These are phyloP conservation scores for Clostera curtula DNA, from an alignment of 2,888 invertebrate genomes.

Conservation along the genomic window DNA sequence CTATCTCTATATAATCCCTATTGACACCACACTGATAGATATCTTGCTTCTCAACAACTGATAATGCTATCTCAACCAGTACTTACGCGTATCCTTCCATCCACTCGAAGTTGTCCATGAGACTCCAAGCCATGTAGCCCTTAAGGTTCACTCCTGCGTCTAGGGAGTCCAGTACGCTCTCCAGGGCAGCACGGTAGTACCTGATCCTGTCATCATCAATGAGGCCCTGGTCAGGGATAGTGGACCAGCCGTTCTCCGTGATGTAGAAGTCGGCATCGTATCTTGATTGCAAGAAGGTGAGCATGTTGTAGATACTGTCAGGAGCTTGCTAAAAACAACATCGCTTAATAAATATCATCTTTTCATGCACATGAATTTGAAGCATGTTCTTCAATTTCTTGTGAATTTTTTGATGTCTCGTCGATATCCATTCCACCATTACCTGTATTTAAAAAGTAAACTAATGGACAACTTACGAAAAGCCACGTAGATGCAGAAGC, in stretches of 20 bases:
- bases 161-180: slow-evolving; percentile 33
- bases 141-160: slow-evolving; percentile 48
- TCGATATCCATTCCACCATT: too few species aligned
- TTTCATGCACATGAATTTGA: too few species aligned
- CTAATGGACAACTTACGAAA: slow-evolving; percentile 31
- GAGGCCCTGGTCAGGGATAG: slow-evolving; percentile 29
- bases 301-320: slow-evolving; percentile 69
- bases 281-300: slow-evolving; percentile 59
- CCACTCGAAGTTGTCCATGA: slow-evolving; percentile 79
- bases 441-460: too few species aligned
- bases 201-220: slow-evolving; percentile 57
- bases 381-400: too few species aligned
- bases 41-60: too few species aligned
- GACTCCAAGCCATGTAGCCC: too few species aligned
- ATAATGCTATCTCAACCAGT: too few species aligned
- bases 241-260: slow-evolving; percentile 77
- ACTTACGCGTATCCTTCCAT: slow-evolving; percentile 59
- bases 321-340: slow-evolving; percentile 55
- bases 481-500: slow-evolving; percentile 39
- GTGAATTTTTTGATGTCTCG: too few species aligned
- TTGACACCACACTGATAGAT: too few species aligned
- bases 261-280: slow-evolving; percentile 72
- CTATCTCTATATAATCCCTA: too few species aligned
- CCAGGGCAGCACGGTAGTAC: slow-evolving; percentile 55
- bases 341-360: neutral